phyloP scores from a whole-genome alignment of 2,888 invertebrate genomes.

The Frankliniella intonsa region DNA sequence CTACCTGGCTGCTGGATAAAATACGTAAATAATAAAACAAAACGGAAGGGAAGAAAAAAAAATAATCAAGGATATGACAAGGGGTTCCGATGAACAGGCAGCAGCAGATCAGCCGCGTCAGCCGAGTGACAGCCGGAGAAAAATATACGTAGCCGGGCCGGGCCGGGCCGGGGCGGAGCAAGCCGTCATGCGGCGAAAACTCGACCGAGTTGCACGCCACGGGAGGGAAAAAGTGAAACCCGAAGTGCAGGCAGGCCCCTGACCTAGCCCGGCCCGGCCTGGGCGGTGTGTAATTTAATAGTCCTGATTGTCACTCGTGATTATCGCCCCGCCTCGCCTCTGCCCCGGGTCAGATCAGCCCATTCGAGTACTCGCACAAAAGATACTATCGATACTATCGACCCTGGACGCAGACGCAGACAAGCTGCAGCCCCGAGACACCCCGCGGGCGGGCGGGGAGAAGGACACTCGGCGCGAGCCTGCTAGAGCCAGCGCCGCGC shows the following conservation, averaged over 20 bases:
- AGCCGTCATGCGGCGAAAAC: too few species aligned
- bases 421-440: too few species aligned
- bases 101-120: slow-evolving; percentile 11
- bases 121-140: background rate
- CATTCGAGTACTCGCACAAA: background rate
- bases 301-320: background rate
- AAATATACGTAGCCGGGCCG: background rate
- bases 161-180: too few species aligned
- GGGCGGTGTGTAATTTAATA: background rate
- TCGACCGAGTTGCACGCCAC: background rate
- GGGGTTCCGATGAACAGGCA: background rate
- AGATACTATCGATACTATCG: too few species aligned
- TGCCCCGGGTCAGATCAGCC: background rate
- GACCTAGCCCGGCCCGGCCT: background rate
- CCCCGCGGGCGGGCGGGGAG: too few species aligned
- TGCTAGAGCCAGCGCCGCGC: background rate
- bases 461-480: background rate
- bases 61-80: slow-evolving; percentile 3
- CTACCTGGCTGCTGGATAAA: background rate
- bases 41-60: background rate
- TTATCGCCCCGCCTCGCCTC: background rate
- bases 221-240: background rate
- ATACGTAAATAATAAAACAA: slow-evolving; percentile 27
- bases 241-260: background rate
- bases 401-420: background rate